phyloP scores from a whole-genome alignment of 2,888 invertebrate species.

The Dolomedes plantarius region DNA sequence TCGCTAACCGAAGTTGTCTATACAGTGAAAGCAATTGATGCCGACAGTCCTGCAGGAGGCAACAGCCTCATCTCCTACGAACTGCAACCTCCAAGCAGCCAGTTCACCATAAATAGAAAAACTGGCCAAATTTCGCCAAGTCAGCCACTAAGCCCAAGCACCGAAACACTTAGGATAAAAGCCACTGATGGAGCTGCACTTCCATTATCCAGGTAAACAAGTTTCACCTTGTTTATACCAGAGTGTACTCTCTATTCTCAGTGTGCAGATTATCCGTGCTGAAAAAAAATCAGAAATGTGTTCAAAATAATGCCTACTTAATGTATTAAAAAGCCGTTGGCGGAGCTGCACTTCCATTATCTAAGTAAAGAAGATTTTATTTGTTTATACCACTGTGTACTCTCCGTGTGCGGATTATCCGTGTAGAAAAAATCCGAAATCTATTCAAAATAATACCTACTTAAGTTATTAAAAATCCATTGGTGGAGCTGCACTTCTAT shows the following conservation, averaged over 20 bases:
- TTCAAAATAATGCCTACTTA: too few relatives aligned
- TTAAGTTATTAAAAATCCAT: too few relatives aligned
- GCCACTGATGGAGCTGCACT: constrained; percentile 72
- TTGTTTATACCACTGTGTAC: too few relatives aligned
- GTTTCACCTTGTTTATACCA: too few relatives aligned
- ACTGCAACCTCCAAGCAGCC: constrained; percentile 71
- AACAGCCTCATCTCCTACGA: constrained; percentile 73
- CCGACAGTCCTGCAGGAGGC: constrained; percentile 72
- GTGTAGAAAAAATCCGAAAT: too few relatives aligned
- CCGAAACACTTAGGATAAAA: constrained; percentile 73
- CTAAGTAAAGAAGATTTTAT: too few relatives aligned
- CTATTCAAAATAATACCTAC: too few relatives aligned
- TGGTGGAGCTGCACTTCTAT: too few relatives aligned
- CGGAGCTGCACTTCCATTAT: constrained; percentile 69
- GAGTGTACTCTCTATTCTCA: too few relatives aligned
- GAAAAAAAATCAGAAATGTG: too few relatives aligned
- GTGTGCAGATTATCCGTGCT: too few relatives aligned
- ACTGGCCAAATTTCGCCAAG: constrained; percentile 74
- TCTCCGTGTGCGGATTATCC: too few relatives aligned
- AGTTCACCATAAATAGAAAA: constrained; percentile 73
- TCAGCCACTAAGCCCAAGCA: constrained; percentile 72
- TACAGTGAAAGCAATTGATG: constrained; percentile 74
- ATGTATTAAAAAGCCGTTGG: constrained; percentile 73
- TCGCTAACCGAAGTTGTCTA: constrained; percentile 74
- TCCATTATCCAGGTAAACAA: constrained; percentile 72